Percentiles rank a stretch among this genome's conserved stretches.
These are phyloP conservation scores for Bombus terrestris DNA, from an alignment of 1,140 invertebrate species.

Conservation along the genomic window DNA sequence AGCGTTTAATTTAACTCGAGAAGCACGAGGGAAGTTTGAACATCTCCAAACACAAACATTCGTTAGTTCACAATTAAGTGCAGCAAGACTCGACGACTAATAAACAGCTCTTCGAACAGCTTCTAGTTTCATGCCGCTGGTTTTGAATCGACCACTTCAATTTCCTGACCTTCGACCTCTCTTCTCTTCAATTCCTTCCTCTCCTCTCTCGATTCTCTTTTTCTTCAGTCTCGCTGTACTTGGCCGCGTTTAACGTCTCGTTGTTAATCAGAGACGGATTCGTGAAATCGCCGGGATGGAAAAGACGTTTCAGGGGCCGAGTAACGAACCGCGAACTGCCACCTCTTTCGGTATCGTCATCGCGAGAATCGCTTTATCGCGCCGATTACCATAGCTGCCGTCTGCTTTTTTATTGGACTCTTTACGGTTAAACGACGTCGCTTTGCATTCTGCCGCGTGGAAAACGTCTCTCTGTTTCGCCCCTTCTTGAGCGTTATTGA, in stretches of 20 bases:
- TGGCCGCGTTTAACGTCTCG: constrained; percentile 5
- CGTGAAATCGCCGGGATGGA: not conserved
- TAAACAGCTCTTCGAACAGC: constrained; percentile 1
- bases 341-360: constrained; percentile 5
- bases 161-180: not conserved
- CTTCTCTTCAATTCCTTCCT: no score
- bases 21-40: not conserved
- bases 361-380: constrained; percentile 39
- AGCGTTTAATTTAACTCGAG: not conserved
- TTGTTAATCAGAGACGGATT: constrained; percentile 21
- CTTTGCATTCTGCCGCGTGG: constrained; percentile 14
- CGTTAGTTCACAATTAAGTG: not conserved
- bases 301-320: not conserved
- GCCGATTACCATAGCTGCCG: constrained; percentile 41
- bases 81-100: not conserved
- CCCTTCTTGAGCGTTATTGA: not conserved
- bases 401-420: constrained; percentile 32
- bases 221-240: not conserved
- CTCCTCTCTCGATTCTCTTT: not conserved
- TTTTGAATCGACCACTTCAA: not conserved
- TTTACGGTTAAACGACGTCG: constrained; percentile 38
- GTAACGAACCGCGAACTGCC: constrained; percentile 38
- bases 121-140: not conserved
- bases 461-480: constrained; percentile 12
- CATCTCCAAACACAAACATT: not conserved